These are phyloP conservation scores for Mimumesa dahlbomi DNA, from an alignment of 2,888 invertebrate genomes.

Conservation along the genomic window DNA sequence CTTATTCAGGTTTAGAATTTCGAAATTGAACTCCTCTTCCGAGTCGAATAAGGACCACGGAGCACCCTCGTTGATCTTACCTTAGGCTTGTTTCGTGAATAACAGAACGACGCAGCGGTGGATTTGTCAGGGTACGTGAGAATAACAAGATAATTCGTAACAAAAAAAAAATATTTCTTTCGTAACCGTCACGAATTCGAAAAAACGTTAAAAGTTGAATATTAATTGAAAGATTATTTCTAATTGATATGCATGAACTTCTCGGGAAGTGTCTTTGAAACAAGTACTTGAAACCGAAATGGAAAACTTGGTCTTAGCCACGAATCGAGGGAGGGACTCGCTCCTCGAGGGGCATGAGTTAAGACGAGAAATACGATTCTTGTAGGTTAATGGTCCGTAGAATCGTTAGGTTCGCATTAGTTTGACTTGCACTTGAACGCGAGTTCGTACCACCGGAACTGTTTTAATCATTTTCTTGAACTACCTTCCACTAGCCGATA, in stretches of 20 bases:
- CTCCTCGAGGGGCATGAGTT: not conserved
- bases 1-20: constrained; percentile 38
- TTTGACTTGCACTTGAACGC: constrained; percentile 42
- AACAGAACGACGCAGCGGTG: too few species aligned
- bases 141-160: too few species aligned
- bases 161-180: too few species aligned
- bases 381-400: constrained; percentile 47
- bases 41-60: not conserved
- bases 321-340: constrained; percentile 18
- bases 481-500: too few species aligned
- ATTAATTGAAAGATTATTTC: too few species aligned
- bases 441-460: constrained; percentile 16
- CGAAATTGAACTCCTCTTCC: constrained; percentile 29
- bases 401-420: constrained; percentile 58
- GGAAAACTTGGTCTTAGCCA: not conserved
- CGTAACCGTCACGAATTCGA: too few species aligned
- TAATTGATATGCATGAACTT: too few species aligned
- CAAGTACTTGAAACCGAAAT: not conserved
- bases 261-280: too few species aligned
- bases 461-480: constrained; percentile 3
- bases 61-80: not conserved
- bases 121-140: too few species aligned
- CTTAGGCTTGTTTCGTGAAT: not conserved
- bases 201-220: too few species aligned
- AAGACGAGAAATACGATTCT: constrained; percentile 43